Percentiles rank a stretch among this genome's conserved stretches.
Conservation (phyloP, 2,113 vertebrate genomes). For the Percopsis transmontana region DNA sequence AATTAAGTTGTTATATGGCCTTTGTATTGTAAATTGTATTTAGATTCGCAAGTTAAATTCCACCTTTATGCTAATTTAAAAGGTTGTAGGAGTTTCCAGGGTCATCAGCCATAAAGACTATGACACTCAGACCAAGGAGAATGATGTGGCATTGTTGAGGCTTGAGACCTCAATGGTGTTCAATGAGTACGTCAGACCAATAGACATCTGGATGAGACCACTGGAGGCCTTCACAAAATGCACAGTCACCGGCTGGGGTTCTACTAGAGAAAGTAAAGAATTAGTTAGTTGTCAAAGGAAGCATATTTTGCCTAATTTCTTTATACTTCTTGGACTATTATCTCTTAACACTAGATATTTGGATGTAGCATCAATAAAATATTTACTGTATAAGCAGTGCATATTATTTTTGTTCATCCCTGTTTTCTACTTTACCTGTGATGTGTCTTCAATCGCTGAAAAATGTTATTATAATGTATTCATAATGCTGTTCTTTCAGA, state of each 20-base stretch:
- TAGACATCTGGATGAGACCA: slow-evolving; percentile 47
- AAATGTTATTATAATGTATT: background rate
- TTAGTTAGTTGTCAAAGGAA: too few relatives aligned
- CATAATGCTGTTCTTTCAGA: slow-evolving; percentile 39
- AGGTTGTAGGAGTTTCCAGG: slow-evolving; percentile 49
- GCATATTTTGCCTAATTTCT: background rate
- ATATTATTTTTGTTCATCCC: background rate
- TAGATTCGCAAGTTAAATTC: background rate
- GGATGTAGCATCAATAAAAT: too few relatives aligned
- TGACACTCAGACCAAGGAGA: slow-evolving; percentile 51
- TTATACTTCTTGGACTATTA: background rate
- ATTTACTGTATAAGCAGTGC: too few relatives aligned
- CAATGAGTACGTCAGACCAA: slow-evolving; percentile 61
- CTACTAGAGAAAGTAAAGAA: slow-evolving; percentile 71
- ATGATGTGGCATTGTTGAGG: slow-evolving; percentile 71
- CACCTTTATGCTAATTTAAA: background rate
- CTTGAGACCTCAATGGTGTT: slow-evolving; percentile 63
- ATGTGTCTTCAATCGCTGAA: background rate
- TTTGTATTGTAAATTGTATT: background rate
- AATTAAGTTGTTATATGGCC: background rate
- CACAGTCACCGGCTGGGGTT: slow-evolving; percentile 76
- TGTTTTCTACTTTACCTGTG: background rate
- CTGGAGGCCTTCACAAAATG: slow-evolving; percentile 46
- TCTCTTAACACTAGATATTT: background rate
- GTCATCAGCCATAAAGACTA: slow-evolving; percentile 62